Conservation (phyloP, 2,888 invertebrate species). For the Himalopsyche anomala region DNA sequence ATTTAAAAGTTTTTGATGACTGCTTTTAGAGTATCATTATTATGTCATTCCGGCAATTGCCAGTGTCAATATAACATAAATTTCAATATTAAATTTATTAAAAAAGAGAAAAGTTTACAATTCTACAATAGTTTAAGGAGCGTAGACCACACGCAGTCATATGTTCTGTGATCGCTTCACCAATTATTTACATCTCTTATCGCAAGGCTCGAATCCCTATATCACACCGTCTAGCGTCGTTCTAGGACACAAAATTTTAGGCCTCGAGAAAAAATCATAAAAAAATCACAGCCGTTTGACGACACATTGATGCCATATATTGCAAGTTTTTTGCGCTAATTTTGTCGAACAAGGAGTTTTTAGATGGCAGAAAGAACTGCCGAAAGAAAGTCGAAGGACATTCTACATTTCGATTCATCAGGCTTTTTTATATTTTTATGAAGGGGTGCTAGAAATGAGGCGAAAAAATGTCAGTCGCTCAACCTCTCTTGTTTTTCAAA, state of each 20-base stretch:
- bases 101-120: too few relatives aligned
- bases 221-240: slow-evolving; percentile 8
- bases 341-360: slow-evolving; percentile 34
- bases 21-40: too few relatives aligned
- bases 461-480: too few relatives aligned
- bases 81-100: too few relatives aligned
- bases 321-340: slow-evolving; percentile 32
- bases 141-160: slow-evolving; percentile 29
- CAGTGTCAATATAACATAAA: too few relatives aligned
- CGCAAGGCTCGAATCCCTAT: slow-evolving; percentile 2
- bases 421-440: not conserved
- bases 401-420: not conserved
- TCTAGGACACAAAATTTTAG: not conserved
- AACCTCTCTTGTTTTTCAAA: too few relatives aligned
- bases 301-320: not conserved
- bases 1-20: too few relatives aligned
- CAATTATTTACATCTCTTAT: slow-evolving; percentile 61
- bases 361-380: not conserved
- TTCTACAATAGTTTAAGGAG: not conserved
- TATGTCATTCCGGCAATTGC: too few relatives aligned
- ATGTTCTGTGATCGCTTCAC: slow-evolving; percentile 46
- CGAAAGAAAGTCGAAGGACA: slow-evolving; percentile 27
- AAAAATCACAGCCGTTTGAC: not conserved
- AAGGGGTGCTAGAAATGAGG: not conserved
- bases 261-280: too few relatives aligned